Percentiles rank a stretch among this genome's conserved stretches.
Evolutionary conservation across 1,140 invertebrate species (phyloP).

Genomic region (Hypothenemus hampei): DNA sequence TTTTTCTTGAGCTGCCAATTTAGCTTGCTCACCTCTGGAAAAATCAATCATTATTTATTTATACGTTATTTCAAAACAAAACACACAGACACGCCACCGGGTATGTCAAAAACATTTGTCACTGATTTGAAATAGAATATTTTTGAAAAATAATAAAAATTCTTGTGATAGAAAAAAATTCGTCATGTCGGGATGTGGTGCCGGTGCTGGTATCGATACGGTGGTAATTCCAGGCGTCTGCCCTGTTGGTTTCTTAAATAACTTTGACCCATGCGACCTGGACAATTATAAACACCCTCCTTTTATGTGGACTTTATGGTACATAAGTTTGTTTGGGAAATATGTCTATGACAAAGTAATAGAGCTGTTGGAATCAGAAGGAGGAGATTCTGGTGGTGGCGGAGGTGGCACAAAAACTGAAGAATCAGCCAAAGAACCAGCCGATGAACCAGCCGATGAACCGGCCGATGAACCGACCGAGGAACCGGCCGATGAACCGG

Average conservation of each 20-base stretch:
- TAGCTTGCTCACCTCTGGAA: conserved; percentile 72
- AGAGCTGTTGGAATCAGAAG: neutral
- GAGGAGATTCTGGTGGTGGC: neutral
- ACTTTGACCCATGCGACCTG: conserved; percentile 16
- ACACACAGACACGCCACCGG: neutral
- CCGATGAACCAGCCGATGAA: neutral
- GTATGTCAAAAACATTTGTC: neutral
- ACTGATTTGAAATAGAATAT: no score
- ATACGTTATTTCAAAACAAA: neutral
- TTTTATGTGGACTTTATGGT: conserved; percentile 19
- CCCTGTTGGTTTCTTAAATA: conserved; percentile 12
- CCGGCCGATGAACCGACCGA: neutral
- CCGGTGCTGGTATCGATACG: neutral
- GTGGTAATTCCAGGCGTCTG: no score
- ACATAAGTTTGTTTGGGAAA: conserved; percentile 1
- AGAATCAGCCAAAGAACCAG: neutral
- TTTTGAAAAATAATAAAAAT: conserved; percentile 1
- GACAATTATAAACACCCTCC: conserved; percentile 23
- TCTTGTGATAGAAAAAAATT: conserved; percentile 9
- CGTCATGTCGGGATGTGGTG: neutral
- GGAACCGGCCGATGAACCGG: neutral
- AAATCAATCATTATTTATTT: neutral
- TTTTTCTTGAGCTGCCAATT: conserved; percentile 70
- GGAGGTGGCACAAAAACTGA: neutral
- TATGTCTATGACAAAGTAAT: conserved; percentile 8